These are phyloP conservation scores for Eubucco bourcierii DNA, from an alignment of 2,113 vertebrate species.

Conservation along the genomic window DNA sequence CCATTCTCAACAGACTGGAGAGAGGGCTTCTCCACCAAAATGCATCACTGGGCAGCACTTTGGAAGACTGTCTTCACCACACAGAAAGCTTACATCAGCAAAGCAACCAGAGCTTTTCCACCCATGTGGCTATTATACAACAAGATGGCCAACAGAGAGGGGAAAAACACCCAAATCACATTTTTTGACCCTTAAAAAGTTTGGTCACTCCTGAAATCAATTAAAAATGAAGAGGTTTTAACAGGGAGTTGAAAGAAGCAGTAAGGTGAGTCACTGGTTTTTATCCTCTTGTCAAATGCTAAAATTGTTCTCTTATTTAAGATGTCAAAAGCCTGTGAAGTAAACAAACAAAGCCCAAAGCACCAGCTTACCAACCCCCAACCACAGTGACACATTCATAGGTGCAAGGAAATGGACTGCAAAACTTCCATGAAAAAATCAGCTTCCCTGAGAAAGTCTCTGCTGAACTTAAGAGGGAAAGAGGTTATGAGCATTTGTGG, in stretches of 20 bases:
- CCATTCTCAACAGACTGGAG: not conserved
- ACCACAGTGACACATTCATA: not conserved
- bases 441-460: not conserved
- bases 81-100: not conserved
- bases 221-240: not conserved
- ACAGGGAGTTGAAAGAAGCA: not conserved
- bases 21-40: fast-evolving
- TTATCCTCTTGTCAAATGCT: not conserved
- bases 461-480: not conserved
- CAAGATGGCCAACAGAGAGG: not conserved
- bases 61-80: not conserved
- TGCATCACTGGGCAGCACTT: not conserved
- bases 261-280: not conserved
- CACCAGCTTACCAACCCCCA: not conserved
- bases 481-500: not conserved
- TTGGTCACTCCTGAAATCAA: not conserved
- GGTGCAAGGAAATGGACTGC: not conserved
- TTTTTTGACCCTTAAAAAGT: not conserved
- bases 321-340: not conserved
- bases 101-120: not conserved
- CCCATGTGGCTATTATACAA: not conserved
- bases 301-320: not conserved
- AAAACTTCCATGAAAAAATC: not conserved
- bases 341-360: not conserved
- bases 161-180: not conserved